A percentile compares a stretch with the other conserved stretches of the same genome.
These are phyloP conservation scores for Engraulis encrasicolus DNA, from an alignment of 2,113 vertebrate species.

Conservation along the genomic window DNA sequence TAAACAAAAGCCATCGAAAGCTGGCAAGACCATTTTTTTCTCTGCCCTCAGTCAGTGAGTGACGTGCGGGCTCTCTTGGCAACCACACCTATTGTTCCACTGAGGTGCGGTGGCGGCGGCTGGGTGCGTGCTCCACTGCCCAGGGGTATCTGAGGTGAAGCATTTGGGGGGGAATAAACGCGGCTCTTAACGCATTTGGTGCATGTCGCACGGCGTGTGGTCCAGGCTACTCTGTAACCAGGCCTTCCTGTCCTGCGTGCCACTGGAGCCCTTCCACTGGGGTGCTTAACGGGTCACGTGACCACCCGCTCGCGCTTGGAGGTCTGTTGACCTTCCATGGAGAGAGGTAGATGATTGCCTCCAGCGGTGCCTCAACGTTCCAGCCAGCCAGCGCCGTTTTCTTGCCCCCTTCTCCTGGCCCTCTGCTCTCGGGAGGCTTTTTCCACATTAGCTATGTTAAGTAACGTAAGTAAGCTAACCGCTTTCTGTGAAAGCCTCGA, in stretches of 20 bases:
- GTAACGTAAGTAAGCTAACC: constrained; percentile 38
- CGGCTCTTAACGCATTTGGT: constrained; percentile 44
- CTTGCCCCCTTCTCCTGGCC: constrained; percentile 36
- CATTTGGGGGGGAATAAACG: constrained; percentile 34
- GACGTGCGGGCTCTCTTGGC: neutral
- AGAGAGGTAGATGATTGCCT: constrained; percentile 51
- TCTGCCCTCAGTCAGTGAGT: neutral
- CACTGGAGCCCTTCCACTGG: constrained; percentile 44
- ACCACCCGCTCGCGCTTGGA: constrained; percentile 30
- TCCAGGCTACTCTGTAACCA: constrained; percentile 56
- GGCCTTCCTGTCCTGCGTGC: constrained; percentile 49
- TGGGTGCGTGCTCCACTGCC: neutral
- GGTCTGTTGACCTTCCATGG: constrained; percentile 33
- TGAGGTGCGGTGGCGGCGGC: neutral
- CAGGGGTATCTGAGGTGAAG: constrained; percentile 40
- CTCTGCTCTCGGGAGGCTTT: constrained; percentile 48
- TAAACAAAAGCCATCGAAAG: neutral
- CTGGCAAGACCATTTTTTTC: neutral
- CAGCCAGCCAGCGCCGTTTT: constrained; percentile 20
- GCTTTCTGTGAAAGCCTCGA: neutral
- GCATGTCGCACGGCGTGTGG: constrained; percentile 41
- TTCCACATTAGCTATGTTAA: constrained; percentile 65
- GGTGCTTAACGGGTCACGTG: constrained; percentile 45
- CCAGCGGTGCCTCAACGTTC: constrained; percentile 40
- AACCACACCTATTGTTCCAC: neutral